Conservation (phyloP, 2,113 vertebrate genomes). For the Catagonus wagneri region DNA sequence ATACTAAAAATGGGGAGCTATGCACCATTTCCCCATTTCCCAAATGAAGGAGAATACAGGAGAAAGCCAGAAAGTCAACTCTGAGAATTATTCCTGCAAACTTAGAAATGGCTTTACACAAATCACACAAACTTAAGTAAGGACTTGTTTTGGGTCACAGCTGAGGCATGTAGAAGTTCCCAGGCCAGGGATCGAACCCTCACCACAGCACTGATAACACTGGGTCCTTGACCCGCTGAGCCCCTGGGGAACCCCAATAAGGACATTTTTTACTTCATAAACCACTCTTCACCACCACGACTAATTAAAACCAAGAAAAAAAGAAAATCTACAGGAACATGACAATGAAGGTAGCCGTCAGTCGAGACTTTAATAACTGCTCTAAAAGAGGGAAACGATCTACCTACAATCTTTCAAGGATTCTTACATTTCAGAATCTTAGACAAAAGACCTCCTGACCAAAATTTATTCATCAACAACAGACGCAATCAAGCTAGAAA, state of each 20-base stretch:
- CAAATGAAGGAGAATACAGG: neutral
- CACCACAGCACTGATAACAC: too few species aligned
- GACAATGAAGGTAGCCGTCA: slow-evolving; percentile 55
- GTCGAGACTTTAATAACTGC: slow-evolving; percentile 52
- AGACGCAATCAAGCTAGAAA: slow-evolving; percentile 16
- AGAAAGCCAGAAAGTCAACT: slow-evolving; percentile 12
- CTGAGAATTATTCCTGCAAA: slow-evolving; percentile 46
- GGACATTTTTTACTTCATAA: slow-evolving; percentile 49
- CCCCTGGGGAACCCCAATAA: too few species aligned
- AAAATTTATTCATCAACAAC: neutral
- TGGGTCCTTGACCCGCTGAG: too few species aligned
- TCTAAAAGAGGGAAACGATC: neutral
- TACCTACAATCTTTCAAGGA: neutral
- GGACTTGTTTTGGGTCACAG: too few species aligned
- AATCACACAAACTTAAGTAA: slow-evolving; percentile 38
- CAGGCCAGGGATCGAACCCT: too few species aligned
- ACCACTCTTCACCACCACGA: neutral
- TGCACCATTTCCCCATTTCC: neutral
- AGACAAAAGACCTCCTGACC: neutral
- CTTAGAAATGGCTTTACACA: slow-evolving; percentile 11
- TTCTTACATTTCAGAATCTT: slow-evolving; percentile 39
- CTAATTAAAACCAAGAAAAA: slow-evolving; percentile 49
- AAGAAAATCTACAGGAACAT: slow-evolving; percentile 39
- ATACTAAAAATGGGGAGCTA: slow-evolving; percentile 30
- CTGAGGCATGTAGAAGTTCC: too few species aligned